Evolutionary conservation across 2,797 vertebrate species (phyloP).

Genomic region (Decapterus maruadsi): DNA sequence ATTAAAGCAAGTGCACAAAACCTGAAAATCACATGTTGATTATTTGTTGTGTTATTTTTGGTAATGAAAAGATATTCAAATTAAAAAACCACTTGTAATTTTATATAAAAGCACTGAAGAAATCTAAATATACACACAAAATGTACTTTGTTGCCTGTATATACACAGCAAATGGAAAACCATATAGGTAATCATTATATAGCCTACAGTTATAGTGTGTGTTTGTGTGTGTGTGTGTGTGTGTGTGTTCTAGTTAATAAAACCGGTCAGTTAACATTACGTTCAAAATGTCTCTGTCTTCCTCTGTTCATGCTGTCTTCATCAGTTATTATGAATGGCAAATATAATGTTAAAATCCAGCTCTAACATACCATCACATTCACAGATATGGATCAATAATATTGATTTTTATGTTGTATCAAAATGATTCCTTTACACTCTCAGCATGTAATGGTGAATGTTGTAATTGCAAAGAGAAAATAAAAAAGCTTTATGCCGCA

Average conservation of each 20-base stretch:
- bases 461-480: background rate
- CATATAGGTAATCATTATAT: slow-evolving; percentile 62
- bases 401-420: slow-evolving; percentile 8
- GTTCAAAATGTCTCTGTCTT: background rate
- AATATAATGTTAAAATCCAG: background rate
- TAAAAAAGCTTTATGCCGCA: slow-evolving; percentile 5
- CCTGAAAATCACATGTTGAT: background rate
- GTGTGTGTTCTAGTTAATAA: background rate
- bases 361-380: slow-evolving; percentile 17
- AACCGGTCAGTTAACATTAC: background rate
- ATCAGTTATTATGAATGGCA: background rate
- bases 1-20: background rate
- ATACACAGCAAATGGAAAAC: slow-evolving; percentile 57
- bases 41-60: background rate
- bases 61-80: slow-evolving; percentile 16
- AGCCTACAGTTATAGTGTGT: background rate
- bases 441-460: background rate
- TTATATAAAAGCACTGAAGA: slow-evolving; percentile 44
- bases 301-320: background rate
- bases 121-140: slow-evolving; percentile 31
- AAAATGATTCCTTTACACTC: background rate
- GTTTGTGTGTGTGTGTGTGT: background rate
- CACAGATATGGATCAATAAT: background rate
- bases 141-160: slow-evolving; percentile 31
- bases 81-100: slow-evolving; percentile 56